Evolutionary conservation across 1,140 invertebrate genomes (phyloP).

Genomic region (Drosophila quadrilineata): DNA sequence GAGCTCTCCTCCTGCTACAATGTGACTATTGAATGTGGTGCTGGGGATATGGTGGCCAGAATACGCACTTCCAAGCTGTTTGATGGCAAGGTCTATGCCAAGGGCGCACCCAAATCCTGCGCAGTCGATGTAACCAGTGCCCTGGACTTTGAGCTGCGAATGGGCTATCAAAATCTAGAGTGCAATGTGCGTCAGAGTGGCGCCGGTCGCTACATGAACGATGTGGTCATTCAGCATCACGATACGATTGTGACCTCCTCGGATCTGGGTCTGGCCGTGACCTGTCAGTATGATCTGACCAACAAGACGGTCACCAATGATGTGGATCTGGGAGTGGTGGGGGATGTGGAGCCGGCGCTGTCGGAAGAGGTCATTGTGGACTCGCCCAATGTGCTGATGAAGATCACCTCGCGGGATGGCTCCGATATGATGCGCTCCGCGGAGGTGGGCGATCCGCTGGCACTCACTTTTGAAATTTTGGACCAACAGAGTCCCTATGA

Average conservation of each 20-base stretch:
- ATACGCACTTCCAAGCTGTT: slow-evolving; percentile 96
- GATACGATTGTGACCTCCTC: slow-evolving; percentile 97
- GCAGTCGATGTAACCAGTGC: slow-evolving; percentile 92
- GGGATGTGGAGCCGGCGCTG: slow-evolving; percentile 90
- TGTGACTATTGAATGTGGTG: slow-evolving; percentile 94
- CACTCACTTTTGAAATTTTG: slow-evolving; percentile 95
- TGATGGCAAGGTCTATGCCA: slow-evolving; percentile 96
- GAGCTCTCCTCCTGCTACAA: slow-evolving; percentile 97
- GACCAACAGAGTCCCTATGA: slow-evolving; percentile 96
- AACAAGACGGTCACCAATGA: slow-evolving; percentile 97
- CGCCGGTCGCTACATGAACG: slow-evolving; percentile 91
- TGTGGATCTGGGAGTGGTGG: slow-evolving; percentile 93
- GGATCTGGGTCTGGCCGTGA: slow-evolving; percentile 94
- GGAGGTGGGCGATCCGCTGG: slow-evolving; percentile 94
- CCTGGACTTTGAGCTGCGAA: slow-evolving; percentile 92
- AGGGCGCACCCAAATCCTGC: slow-evolving; percentile 95
- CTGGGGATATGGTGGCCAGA: slow-evolving; percentile 94
- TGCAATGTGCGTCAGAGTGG: slow-evolving; percentile 94
- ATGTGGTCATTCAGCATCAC: slow-evolving; percentile 96
- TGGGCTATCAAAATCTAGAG: slow-evolving; percentile 95
- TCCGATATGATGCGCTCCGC: slow-evolving; percentile 89
- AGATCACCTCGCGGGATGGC: slow-evolving; percentile 89
- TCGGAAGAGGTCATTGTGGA: slow-evolving; percentile 94
- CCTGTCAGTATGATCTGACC: slow-evolving; percentile 95
- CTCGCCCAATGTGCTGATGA: slow-evolving; percentile 97